Base-by-base conservation (phyloP, 1,140 invertebrate genomes). In the Vanessa tameamea region DNA sequence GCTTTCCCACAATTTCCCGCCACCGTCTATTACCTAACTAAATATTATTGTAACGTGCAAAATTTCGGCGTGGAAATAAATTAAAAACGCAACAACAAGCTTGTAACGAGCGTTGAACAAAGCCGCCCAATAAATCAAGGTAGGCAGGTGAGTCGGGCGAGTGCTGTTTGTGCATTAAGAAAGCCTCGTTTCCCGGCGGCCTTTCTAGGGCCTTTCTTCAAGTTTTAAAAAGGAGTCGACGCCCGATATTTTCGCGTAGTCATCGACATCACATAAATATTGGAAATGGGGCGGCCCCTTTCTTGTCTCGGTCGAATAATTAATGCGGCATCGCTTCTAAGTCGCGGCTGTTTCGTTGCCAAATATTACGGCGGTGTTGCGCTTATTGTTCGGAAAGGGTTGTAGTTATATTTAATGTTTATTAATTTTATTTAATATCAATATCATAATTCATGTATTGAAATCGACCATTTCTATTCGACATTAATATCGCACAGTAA, bases 211-310 rank as follows among this genome's bases (percentile, higher is more conserved):
- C 87, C 88, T 91, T 92, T 92, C 88, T 92, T 90, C 87, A 77
- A 75, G 85, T 87, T 91, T 91, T 93, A 93, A 93, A 93, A 93
- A 93, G 92, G 89, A 91, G 86, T 88, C 89, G 88, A 90, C 87
- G 89, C 86, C 86, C 87, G 85, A 87, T 89, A 90, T 92, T 91
- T 92, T 88, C 85, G 90, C 91, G 77, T 79, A 89, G 91, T 93
- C 91, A 93, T 92, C 89, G 88, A 83, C 89, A 93, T 92, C 92
- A 92, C 92, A 93, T 93, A 93, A 93, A 93, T 93, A 93, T 92
- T 90, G 90, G 86, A 90, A 92, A 88, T 91, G 87, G 87, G 86
- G 87, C 84, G 82, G 83, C 88, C 85, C 90, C 84, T 90, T 92
- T 90, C 90, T 91, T 90, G 89, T 90, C 87, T 90, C 84, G 85